These are phyloP conservation scores for Chaetodon auriga DNA, from an alignment of 2,113 vertebrate species.

Conservation along the genomic window DNA sequence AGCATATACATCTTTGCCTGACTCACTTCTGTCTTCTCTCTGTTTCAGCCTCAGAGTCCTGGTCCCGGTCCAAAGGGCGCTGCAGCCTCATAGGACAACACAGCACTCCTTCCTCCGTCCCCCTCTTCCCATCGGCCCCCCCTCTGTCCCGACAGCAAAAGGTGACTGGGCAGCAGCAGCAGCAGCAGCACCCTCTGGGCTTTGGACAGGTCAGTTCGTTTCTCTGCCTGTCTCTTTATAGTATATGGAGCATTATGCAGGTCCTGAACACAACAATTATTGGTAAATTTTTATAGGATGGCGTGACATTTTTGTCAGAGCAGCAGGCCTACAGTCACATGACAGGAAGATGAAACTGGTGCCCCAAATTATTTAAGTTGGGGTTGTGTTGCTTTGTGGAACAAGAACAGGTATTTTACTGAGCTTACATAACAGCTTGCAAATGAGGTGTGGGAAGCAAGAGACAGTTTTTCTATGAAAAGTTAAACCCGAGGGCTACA, in stretches of 20 bases:
- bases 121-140: slow-evolving; percentile 83
- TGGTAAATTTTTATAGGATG: background rate
- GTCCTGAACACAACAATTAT: background rate
- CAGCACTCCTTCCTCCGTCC: slow-evolving; percentile 84
- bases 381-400: background rate
- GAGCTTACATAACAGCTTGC: background rate
- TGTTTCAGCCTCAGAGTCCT: slow-evolving; percentile 83
- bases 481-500: background rate
- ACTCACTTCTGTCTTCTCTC: slow-evolving; percentile 23
- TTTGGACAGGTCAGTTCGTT: slow-evolving; percentile 90
- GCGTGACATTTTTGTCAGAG: background rate
- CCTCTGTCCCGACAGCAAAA: slow-evolving; percentile 89
- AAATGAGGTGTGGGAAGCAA: background rate
- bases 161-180: slow-evolving; percentile 87
- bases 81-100: slow-evolving; percentile 86
- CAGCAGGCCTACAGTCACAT: background rate
- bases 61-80: slow-evolving; percentile 91
- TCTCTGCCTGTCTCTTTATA: background rate
- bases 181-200: slow-evolving; percentile 83
- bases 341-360: background rate
- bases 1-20: background rate
- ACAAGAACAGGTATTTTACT: background rate
- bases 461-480: background rate
- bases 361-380: background rate
- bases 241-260: background rate